Base-by-base conservation (phyloP, 1,140 invertebrate genomes). In the Sminthurides bifidus region DNA sequence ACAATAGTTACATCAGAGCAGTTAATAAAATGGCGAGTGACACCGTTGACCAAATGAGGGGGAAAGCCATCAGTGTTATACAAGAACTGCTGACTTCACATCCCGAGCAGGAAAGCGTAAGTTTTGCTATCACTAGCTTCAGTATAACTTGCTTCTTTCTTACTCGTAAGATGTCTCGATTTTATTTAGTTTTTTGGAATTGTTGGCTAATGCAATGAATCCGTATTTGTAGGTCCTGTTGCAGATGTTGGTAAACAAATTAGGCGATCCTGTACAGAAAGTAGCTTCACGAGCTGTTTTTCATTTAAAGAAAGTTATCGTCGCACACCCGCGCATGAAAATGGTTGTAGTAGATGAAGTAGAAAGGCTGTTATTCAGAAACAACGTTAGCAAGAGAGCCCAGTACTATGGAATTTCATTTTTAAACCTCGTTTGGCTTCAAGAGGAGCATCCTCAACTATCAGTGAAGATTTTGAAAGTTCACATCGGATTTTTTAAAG, bases 401-500 rank as follows among this genome's bases (percentile, higher is more conserved):
- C 92, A 95, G 68, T 96, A 95, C 70, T 97, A 96, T 71, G 82
- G 85, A 0, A 77, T 97, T 17, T 96, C 92, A 68, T 89, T 94
- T 68, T 72, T 98, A 17, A 85, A 84, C 37, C 87, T 91, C 68
- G 81, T 87, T 63, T 75, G 82, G 61, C 72, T 89, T 38, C 71
- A 76, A 12, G 77, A 79, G 29, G 81, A 84, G 10, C 83, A 92
- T 46, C 73, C 75, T 2, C 76, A 83, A 48, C 73, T 95, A 17
- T 91, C 92, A 0, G 79, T 79, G 56, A 82, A 79, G 63, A 72
- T 97, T 15, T 84, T 97, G 12, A 76, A 82, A 51, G 81, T 97
- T n/a, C 97, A 96, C 71, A 92, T 98, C 68, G 81, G 85, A 0
- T 91, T 97, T 66, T 98, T 98, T 73, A 95, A 92, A 74, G 85